Base-by-base conservation (phyloP, 2,888 invertebrate genomes). In the Tenthredo notha region DNA sequence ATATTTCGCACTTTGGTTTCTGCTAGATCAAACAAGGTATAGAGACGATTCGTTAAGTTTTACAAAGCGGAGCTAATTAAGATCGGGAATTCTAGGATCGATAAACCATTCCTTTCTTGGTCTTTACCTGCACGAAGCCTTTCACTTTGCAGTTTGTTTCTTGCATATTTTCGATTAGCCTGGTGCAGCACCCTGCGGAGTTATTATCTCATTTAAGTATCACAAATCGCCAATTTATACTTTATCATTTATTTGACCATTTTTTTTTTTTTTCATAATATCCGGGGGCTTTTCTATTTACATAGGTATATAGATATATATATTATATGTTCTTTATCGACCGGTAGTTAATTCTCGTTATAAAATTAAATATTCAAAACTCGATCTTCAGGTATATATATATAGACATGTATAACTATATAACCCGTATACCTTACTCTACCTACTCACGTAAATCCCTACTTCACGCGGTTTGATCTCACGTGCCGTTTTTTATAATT, bases 101-200 rank as follows among this genome's bases (percentile, higher is more conserved):
- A 80, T 80, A 80, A 80, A 40, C 80, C 80, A 80, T 80, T 80
- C 80, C 80, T 80, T 61, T 61, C 80, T 80, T 65, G 43, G 80
- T 80, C 61, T 80, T 80, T 80, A 58, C 12, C 21, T 37, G 25
- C 3, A 33, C 21, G 12, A 25, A 61, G 40, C 80, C 80, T 80
- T 80, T 80, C 80, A 80, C 80, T 80, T 80, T 21, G 65, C 61
- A 77, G 54, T 54, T 54, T 33, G 29, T 18, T 18, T 50, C 54
- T 54, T 54, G 77, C 50, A 33, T 54, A 50, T 50, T 77, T 77
- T 50, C 43, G 40, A 43, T 74, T 29, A 74, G 12, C 43, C 37
- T 37, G 7, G 37, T 25, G 9, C 10, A 43, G 37, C 72, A 43
- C 72, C 40, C 43, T 21, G 72, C 21, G 21, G 72, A 74, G 72